Conservation (phyloP, 1,140 invertebrate genomes). For the Drosophila ohnishii region DNA sequence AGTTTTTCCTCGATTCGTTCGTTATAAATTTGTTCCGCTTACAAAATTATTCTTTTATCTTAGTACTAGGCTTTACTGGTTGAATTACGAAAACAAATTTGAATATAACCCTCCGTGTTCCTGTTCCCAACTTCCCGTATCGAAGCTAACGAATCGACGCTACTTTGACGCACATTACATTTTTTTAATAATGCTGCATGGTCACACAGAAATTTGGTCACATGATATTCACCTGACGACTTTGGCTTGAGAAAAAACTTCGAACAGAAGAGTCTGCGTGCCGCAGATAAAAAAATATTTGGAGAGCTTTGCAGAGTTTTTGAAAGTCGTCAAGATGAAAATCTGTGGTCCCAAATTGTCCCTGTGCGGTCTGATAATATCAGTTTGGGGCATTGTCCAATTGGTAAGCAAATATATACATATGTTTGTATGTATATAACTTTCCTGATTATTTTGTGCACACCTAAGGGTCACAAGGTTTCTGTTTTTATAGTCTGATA, state of each 20-base stretch:
- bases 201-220: constrained; percentile 67
- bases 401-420: constrained; percentile 86
- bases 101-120: not conserved
- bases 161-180: not conserved
- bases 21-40: too few species aligned
- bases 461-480: constrained; percentile 54
- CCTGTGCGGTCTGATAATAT: constrained; percentile 93
- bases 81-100: not conserved
- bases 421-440: not conserved
- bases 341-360: constrained; percentile 96
- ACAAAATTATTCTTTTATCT: too few species aligned
- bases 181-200: constrained; percentile 6
- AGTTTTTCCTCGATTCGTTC: too few species aligned
- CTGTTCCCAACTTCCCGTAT: not conserved
- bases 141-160: not conserved
- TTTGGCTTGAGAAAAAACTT: constrained; percentile 41
- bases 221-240: constrained; percentile 82
- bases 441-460: not conserved
- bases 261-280: constrained; percentile 1
- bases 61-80: too few species aligned
- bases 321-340: constrained; percentile 85
- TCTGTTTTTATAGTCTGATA: constrained; percentile 4
- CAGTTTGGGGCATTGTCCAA: constrained; percentile 95
- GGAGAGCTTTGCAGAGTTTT: not conserved
- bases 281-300: constrained; percentile 2